Conservation (phyloP, 2,797 vertebrate species). For the Molossus molossus region DNA sequence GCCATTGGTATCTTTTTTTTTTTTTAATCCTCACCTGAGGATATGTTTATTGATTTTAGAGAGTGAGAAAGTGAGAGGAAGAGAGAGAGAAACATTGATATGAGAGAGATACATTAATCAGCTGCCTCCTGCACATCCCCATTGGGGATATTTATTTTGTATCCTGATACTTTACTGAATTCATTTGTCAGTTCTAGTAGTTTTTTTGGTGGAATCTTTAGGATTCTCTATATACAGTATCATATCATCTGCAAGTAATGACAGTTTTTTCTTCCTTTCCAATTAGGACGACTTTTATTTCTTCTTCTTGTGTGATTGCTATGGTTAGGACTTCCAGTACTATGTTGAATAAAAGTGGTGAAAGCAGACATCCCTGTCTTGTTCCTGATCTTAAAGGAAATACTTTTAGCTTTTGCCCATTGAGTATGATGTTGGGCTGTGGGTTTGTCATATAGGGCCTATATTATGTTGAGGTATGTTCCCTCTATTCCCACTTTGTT, state of each 20-base stretch:
- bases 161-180: not conserved
- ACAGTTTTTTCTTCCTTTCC: not conserved
- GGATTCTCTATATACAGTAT: not conserved
- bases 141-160: not conserved
- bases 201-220: not conserved
- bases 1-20: not conserved
- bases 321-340: not conserved
- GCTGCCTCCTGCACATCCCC: too few relatives aligned
- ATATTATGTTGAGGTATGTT: not conserved
- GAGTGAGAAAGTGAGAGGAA: too few relatives aligned
- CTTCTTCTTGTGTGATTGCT: not conserved
- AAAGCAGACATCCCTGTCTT: not conserved
- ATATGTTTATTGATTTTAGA: too few relatives aligned
- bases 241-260: not conserved
- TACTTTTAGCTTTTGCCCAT: not conserved
- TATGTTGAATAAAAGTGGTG: not conserved
- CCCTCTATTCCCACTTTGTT: not conserved
- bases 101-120: too few relatives aligned
- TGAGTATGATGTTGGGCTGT: not conserved
- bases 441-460: not conserved
- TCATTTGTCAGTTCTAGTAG: not conserved
- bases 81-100: too few relatives aligned
- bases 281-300: not conserved
- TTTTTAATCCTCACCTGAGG: too few relatives aligned
- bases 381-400: not conserved